Evolutionary conservation across 1,140 invertebrate species (phyloP), one percentile per base, ranked within the genome.

Genomic region (Drosophila pachea): DNA sequence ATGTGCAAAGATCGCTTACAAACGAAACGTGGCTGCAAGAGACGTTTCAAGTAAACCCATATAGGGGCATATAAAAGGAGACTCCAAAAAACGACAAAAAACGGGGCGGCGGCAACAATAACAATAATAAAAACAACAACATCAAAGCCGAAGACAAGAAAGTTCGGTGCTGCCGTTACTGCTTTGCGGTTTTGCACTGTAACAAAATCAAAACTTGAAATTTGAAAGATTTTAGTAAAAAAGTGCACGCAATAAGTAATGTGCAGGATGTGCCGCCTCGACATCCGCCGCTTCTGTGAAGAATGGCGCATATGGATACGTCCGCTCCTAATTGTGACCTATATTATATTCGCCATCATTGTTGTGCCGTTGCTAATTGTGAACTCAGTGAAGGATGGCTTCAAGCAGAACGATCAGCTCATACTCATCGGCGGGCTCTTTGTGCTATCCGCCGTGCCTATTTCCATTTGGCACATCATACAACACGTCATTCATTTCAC

Each of bases 401-500:
- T 95, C 62, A 91, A 92, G 50, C 93, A 94, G 67, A 91, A 92
- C 32, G 94, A 95, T 81, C 93, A 96, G 90, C 94, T 94, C 43
- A 93, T 94, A 63, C 91, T 98, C 47, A 93, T 98, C 71, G 97
- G 95, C 3, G 97, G 97, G 6, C 92, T 96, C 11, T 98, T 99
- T 91, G 96, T 97, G 12, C 91, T 98, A 59, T 90, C 97, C 55
- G 95, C 97, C 1, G 90, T 99, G 22, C 97, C 97, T 4, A 95
- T 99, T 42, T 96, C 97, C 38, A 93, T 99, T 76, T 98, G 96
- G 93, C 96, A 97, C 90, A 98, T 99, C 74, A 94, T 95, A 33
- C 95, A 97, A 89, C 97, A 99, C 91, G 92, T 98, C 82, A 94
- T 98, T 59, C 94, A 98, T 90, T 99, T 97, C 81, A 98, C 95